phyloP scores from a whole-genome alignment of 2,797 vertebrate species.

The Rallus crepitans region DNA sequence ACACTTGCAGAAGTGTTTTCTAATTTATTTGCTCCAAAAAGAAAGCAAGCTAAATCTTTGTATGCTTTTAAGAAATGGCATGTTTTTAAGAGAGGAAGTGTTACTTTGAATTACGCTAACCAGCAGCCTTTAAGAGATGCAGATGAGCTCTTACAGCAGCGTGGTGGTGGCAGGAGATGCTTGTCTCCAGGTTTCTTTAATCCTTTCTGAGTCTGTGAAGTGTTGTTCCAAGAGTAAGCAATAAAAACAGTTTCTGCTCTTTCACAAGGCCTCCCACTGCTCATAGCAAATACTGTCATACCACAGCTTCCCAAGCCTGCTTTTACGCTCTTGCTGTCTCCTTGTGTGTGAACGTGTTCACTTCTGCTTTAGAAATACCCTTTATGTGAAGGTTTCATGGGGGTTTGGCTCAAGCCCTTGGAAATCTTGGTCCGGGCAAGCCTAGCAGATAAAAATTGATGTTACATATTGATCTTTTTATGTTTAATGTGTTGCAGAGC shows the following conservation, averaged over 20 bases:
- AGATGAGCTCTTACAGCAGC: neutral
- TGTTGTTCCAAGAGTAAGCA: neutral
- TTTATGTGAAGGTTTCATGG: neutral
- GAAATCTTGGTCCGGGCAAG: neutral
- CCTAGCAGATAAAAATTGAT: neutral
- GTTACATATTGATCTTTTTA: constrained; percentile 57
- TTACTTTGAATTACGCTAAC: neutral
- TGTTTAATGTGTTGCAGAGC: constrained; percentile 39
- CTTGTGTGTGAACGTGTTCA: neutral
- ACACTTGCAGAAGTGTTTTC: neutral
- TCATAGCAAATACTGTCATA: neutral
- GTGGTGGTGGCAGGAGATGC: neutral
- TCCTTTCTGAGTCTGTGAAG: neutral
- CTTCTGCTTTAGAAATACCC: neutral
- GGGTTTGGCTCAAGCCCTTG: neutral
- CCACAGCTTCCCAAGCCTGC: neutral
- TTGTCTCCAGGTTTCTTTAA: neutral
- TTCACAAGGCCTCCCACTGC: neutral
- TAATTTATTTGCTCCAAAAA: neutral
- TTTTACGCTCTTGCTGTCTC: rapidly evolving
- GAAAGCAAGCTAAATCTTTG: rapidly evolving
- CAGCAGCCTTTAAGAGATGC: neutral
- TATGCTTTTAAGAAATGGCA: neutral
- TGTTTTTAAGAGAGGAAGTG: neutral
- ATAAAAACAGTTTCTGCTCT: neutral